Conservation (phyloP, 2,113 vertebrate species). For the Semnopithecus entellus region DNA sequence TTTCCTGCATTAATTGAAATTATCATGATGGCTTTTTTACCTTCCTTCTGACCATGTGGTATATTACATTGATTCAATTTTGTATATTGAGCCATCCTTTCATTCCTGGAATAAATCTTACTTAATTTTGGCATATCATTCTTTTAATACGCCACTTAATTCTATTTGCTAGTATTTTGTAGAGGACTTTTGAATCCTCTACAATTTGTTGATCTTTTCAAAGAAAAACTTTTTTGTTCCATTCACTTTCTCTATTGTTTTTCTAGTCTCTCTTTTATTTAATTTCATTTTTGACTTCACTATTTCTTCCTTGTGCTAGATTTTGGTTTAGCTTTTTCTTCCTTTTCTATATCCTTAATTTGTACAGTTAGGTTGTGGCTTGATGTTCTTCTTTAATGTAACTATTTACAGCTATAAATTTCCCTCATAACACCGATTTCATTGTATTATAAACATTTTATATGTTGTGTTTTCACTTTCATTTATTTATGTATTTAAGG, state of each 20-base stretch:
- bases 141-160: too few species aligned
- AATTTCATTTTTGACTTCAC: background rate
- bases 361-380: background rate
- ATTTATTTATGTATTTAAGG: too few species aligned
- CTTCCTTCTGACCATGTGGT: background rate
- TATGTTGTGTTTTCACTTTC: too few species aligned
- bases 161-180: too few species aligned
- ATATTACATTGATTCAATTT: background rate
- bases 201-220: too few species aligned
- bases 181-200: too few species aligned
- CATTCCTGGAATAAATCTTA: too few species aligned
- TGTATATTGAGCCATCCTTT: too few species aligned
- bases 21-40: background rate
- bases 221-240: background rate
- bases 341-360: background rate
- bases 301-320: background rate
- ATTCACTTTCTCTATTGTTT: background rate
- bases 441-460: too few species aligned
- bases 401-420: too few species aligned
- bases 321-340: background rate
- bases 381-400: background rate
- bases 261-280: background rate
- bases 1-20: background rate
- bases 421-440: too few species aligned
- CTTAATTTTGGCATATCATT: too few species aligned